Percentiles rank a stretch among this genome's conserved stretches.
phyloP scores from a whole-genome alignment of 2,888 invertebrate genomes.

The Hydraecia micacea region DNA sequence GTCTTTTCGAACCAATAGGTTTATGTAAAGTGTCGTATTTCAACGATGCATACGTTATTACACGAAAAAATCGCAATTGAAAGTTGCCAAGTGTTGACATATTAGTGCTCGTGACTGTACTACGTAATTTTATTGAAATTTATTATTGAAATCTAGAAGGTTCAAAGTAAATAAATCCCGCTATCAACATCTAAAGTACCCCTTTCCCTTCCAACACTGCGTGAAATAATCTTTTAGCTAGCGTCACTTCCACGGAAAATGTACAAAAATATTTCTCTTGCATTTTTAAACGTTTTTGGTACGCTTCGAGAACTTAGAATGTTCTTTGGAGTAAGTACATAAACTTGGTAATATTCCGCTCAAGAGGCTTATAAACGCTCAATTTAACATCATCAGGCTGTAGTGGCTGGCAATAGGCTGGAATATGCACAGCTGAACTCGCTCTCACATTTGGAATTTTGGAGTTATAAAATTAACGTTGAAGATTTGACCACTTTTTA shows the following conservation, averaged over 20 bases:
- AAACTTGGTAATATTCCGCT: conserved; percentile 35
- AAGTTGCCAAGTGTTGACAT: too few relatives aligned
- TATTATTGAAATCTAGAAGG: not conserved
- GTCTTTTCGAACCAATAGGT: too few relatives aligned
- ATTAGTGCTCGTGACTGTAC: too few relatives aligned
- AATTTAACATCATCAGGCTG: conserved; percentile 47
- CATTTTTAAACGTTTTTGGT: conserved; percentile 26
- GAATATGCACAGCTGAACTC: conserved; percentile 25
- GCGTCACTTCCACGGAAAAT: not conserved
- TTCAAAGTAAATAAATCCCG: not conserved
- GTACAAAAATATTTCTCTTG: conserved; percentile 14
- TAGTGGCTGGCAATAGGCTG: conserved; percentile 8
- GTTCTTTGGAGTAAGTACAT: conserved; percentile 22
- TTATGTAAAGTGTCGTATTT: too few relatives aligned
- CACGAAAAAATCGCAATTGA: too few relatives aligned
- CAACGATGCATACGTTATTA: too few relatives aligned
- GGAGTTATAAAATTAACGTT: conserved; percentile 4
- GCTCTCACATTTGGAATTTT: conserved; percentile 2
- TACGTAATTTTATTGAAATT: too few relatives aligned
- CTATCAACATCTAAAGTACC: not conserved
- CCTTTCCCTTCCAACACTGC: not conserved
- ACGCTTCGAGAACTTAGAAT: conserved; percentile 27
- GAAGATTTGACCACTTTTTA: not conserved
- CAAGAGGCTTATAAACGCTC: conserved; percentile 33
- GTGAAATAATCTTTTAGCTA: conserved; percentile 1